Conservation (phyloP, 2,797 vertebrate species). For the Eulemur albifrons region DNA sequence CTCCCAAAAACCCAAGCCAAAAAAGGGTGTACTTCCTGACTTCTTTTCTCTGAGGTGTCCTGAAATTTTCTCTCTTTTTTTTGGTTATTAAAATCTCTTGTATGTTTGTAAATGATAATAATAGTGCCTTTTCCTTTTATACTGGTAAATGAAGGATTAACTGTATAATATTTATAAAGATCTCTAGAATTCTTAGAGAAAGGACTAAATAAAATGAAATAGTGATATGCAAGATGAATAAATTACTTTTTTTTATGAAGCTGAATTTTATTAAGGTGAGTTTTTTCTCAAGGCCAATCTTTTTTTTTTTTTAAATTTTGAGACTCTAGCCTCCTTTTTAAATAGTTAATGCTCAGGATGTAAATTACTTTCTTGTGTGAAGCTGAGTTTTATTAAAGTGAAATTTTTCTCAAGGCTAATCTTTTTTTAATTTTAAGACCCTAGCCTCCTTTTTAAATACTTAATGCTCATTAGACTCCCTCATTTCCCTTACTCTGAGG, state of each 20-base stretch:
- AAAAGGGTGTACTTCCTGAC: neutral
- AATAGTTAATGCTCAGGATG: neutral
- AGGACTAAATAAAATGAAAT: conserved; percentile 37
- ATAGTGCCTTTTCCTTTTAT: neutral
- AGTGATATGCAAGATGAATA: neutral
- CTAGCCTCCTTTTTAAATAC: neutral
- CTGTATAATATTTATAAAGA: neutral
- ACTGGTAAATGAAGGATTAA: neutral
- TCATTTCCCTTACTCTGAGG: neutral
- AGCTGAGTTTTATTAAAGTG: conserved; percentile 9
- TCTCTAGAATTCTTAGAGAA: conserved; percentile 41
- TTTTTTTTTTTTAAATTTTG: neutral
- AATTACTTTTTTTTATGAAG: conserved; percentile 2
- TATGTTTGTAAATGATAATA: neutral
- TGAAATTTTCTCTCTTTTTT: neutral
- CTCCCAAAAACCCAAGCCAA: neutral
- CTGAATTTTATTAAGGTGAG: neutral
- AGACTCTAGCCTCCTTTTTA: neutral
- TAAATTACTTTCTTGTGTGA: neutral
- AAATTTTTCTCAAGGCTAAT: conserved; percentile 17
- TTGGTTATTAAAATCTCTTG: neutral
- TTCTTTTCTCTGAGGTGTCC: conserved; percentile 12
- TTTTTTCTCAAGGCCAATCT: conserved; percentile 8
- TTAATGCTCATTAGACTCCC: neutral
- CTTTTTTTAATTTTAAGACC: neutral